Percentiles rank a stretch among this genome's conserved stretches.
Evolutionary conservation across 2,797 vertebrate genomes (phyloP).

Genomic region (Argyrosomus regius): DNA sequence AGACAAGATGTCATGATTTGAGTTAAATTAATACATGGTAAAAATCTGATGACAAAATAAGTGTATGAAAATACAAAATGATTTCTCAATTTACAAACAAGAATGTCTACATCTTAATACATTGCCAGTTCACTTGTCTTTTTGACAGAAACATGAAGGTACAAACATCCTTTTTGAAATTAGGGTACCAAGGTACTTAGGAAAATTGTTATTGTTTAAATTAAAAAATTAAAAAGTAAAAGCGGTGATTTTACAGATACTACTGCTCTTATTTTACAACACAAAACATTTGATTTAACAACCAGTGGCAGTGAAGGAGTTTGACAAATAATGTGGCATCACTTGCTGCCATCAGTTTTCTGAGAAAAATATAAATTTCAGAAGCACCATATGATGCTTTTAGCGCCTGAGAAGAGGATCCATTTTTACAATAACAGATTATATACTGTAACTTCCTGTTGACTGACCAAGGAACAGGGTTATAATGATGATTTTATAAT

Average conservation of each 20-base stretch:
- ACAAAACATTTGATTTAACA: slow-evolving; percentile 16
- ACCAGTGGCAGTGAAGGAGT: slow-evolving; percentile 7
- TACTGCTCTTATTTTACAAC: slow-evolving; percentile 2
- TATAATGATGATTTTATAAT: background rate
- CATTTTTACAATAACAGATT: background rate
- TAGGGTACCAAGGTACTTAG: background rate
- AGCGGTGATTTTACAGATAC: slow-evolving; percentile 11
- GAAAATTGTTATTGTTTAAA: slow-evolving; percentile 8
- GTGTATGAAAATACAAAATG: slow-evolving; percentile 39
- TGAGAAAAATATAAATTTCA: background rate
- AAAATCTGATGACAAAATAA: slow-evolving; percentile 7
- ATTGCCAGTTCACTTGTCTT: background rate
- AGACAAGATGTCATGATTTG: slow-evolving; percentile 7
- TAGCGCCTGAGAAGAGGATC: slow-evolving; percentile 7
- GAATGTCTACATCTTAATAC: slow-evolving; percentile 21
- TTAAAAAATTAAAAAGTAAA: background rate
- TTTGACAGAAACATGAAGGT: slow-evolving; percentile 6
- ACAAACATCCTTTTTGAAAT: slow-evolving; percentile 16
- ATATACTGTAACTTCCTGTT: background rate
- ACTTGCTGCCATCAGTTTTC: slow-evolving; percentile 17
- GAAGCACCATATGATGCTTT: slow-evolving; percentile 24
- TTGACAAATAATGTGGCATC: background rate
- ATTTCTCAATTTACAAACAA: slow-evolving; percentile 14
- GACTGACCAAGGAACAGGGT: background rate
- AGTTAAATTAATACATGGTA: slow-evolving; percentile 2